Base-by-base conservation (phyloP, 2,797 vertebrate genomes). In the Echiichthys vipera region DNA sequence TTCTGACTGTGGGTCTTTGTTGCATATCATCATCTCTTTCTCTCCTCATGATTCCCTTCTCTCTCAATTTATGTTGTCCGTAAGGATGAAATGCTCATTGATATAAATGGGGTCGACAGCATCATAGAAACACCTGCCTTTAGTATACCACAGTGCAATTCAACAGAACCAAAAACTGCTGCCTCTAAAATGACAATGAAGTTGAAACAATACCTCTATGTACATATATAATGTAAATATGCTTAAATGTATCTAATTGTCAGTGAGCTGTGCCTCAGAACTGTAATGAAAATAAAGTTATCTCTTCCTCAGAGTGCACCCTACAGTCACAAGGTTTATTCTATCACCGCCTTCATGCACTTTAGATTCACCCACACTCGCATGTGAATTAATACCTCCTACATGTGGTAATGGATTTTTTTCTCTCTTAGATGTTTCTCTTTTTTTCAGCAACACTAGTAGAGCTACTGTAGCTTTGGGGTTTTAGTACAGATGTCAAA, bases 361-460 rank as follows among this genome's bases (percentile, higher is more conserved):
- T 91, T 88, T 84, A 81, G 18, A 78, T 81, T 77, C 85, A 83
- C 85, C 89, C 90, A 90, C 91, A 82, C 86, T 78, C 74, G 12
- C 65, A 77, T 84, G 68, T 80, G 80, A 70, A 83, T 92, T 88
- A 89, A 88, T 88, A 74, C 86, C 90, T 89, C 90, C 92, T 85
- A 90, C 92, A 90, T 84, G 75, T 82, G 81, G 67, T 88, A 88
- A 91, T 90, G 79, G 85, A 84, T 87, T 84, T 79, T 84, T 79
- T 61, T 63, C 70, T 22, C 61, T 39, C 25, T 39, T 18, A 11
- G 22, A 49, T 24, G 30, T 67, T 51, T 78, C 30, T 75, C 10
- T 55, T 80, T 81, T n/a, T 29, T 61, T 55, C 20, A 30, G 59
- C 36, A 43, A 50, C 32, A 58, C 54, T 55, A 32, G 17, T 65